Evolutionary conservation across 2,888 invertebrate species (phyloP), one percentile per base, ranked within the genome.

Genomic region (Drosophila koepferae): DNA sequence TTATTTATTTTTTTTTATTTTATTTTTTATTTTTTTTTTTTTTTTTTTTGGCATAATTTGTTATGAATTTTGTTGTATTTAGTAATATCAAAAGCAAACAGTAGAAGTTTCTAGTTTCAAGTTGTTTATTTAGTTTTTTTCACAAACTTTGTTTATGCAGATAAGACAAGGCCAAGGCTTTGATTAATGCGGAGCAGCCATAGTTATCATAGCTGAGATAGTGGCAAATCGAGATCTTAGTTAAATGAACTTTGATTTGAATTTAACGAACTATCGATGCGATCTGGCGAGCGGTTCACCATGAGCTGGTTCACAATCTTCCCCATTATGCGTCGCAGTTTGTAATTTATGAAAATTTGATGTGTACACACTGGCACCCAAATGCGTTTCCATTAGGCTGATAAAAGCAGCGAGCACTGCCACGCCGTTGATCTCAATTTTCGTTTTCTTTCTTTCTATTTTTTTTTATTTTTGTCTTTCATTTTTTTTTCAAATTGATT

Each of bases 351-450:
- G 31, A n/a, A 31, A 55, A 7, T 14, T 18, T n/a, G 18, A 4
- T 44, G 36, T 56, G 44, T 18, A 38, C 44, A 46, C 18, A 34
- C 49, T 64, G 41, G 55, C 63, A 48, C n/a, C 28, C 34, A 49
- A 63, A 49, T 77, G 65, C 38, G 66, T 62, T 64, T 74, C 74
- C 70, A 66, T 77, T 74, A 66, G 74, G 41, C 69, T 20, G 36
- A 55, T 44, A 63, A 51, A 65, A 74, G 63, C n/a, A 28, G 23
- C 44, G 44, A 14, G 12, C 46, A 23, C 23, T 40, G 61, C 68
- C 43, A 34, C 62, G 75, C 67, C 63, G 43, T 58, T 76, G 81
- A 66, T 79, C 81, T 79, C 85, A 77, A 76, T 86, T 83, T 86
- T 40, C 38, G 8, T 38, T 36, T 46, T 56, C 23, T 46, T 12